phyloP scores from a whole-genome alignment of 2,888 invertebrate genomes.

The Nomada fucata region DNA sequence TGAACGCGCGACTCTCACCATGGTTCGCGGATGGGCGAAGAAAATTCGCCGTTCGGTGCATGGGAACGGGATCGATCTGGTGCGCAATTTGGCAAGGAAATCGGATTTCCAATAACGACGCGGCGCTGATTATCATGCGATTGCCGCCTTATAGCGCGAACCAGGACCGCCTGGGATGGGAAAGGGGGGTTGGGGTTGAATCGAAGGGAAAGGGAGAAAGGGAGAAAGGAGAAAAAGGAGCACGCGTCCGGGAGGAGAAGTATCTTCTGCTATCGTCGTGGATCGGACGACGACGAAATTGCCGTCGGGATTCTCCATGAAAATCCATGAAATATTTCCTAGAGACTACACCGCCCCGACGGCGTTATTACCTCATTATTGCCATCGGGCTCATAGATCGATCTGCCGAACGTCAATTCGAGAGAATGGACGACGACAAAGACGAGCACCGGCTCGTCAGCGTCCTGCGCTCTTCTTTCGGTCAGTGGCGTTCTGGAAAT shows the following conservation, averaged over 20 bases:
- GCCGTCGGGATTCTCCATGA: constrained; percentile 54
- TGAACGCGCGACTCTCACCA: no score
- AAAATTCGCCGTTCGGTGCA: constrained; percentile 58
- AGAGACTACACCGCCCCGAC: constrained; percentile 11
- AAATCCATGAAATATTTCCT: constrained; percentile 68
- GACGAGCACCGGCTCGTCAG: constrained; percentile 23
- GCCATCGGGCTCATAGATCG: constrained; percentile 43
- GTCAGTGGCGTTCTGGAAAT: constrained; percentile 15
- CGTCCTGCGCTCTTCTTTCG: neutral
- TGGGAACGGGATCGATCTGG: constrained; percentile 66
- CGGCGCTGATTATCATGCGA: constrained; percentile 71
- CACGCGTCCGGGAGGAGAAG: constrained; percentile 11
- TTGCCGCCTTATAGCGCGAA: constrained; percentile 64
- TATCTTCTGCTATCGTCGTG: constrained; percentile 21
- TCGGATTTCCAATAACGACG: constrained; percentile 72
- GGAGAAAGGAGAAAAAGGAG: constrained; percentile 7
- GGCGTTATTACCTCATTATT: constrained; percentile 65
- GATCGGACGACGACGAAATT: constrained; percentile 20
- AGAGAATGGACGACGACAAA: constrained; percentile 32
- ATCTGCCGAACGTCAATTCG: constrained; percentile 32
- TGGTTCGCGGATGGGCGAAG: constrained; percentile 30
- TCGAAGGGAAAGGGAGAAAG: constrained; percentile 31
- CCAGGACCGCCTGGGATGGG: neutral
- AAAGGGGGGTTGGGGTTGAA: neutral
- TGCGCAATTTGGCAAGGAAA: constrained; percentile 69